Percentiles rank a stretch among this genome's conserved stretches.
These are phyloP conservation scores for Mus pahari DNA, from an alignment of 2,113 vertebrate genomes.

Conservation along the genomic window DNA sequence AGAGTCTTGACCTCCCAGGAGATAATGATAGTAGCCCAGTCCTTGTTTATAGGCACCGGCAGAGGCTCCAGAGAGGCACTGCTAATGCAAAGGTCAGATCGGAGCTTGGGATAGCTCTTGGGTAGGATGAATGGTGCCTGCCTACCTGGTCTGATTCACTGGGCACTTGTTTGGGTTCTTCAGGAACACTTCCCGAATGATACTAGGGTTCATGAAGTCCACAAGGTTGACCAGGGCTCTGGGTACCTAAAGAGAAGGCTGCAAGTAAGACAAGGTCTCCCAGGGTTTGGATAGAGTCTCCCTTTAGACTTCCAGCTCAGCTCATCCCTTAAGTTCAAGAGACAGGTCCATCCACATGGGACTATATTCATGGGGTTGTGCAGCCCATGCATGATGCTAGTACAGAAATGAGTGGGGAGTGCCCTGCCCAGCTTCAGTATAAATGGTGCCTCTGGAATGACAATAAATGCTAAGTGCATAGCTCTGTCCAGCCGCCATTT, in stretches of 20 bases:
- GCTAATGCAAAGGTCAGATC: not conserved
- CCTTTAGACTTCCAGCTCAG: not conserved
- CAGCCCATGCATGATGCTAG: rapidly evolving
- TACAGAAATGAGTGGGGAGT: not conserved
- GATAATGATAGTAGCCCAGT: not conserved
- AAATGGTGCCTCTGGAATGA: not conserved
- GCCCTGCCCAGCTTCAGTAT: rapidly evolving
- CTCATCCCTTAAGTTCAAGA: not conserved
- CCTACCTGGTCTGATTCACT: conserved; percentile 86
- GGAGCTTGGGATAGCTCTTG: not conserved
- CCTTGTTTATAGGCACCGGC: not conserved
- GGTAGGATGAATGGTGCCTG: not conserved
- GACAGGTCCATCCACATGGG: not conserved
- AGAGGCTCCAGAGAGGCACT: not conserved
- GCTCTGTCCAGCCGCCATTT: not conserved
- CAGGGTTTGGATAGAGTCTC: not conserved
- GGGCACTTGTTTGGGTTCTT: conserved; percentile 88
- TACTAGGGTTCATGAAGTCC: conserved; percentile 86
- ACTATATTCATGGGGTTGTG: rapidly evolving
- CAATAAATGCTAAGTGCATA: not conserved
- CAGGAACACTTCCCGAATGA: conserved; percentile 89
- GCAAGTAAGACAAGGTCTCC: not conserved
- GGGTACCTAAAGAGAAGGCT: conserved; percentile 89
- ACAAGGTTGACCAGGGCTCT: conserved; percentile 93
- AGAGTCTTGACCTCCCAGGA: not conserved